These are phyloP conservation scores for Periplaneta americana DNA, from an alignment of 1,140 invertebrate genomes.

Conservation along the genomic window DNA sequence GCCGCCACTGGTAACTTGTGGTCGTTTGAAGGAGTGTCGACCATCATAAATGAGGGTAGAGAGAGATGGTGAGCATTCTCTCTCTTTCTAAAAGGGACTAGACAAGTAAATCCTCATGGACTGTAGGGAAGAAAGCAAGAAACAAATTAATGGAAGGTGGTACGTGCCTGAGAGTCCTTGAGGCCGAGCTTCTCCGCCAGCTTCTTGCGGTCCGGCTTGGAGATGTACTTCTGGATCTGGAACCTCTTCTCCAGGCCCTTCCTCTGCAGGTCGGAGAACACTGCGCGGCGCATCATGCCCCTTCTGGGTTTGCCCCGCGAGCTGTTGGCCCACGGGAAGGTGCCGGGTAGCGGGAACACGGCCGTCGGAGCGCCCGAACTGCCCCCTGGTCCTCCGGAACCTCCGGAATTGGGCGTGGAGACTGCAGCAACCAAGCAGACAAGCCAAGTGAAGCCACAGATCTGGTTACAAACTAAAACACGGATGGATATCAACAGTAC, in stretches of 20 bases:
- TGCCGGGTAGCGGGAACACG: slow-evolving; percentile 59
- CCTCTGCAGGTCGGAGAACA: slow-evolving; percentile 88
- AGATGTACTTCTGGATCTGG: slow-evolving; percentile 97
- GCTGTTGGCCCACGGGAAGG: slow-evolving; percentile 75
- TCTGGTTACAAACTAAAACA: too few species aligned
- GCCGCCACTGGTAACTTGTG: too few species aligned
- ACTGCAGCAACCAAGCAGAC: neutral
- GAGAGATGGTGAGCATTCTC: too few species aligned
- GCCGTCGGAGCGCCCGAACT: slow-evolving; percentile 23
- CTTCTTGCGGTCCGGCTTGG: slow-evolving; percentile 94
- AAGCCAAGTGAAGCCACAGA: too few species aligned
- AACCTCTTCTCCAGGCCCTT: slow-evolving; percentile 93
- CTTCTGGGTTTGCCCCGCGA: slow-evolving; percentile 76
- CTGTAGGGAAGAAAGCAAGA: neutral
- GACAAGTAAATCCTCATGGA: too few species aligned
- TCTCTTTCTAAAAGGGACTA: too few species aligned
- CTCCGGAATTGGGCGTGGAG: slow-evolving; percentile 4
- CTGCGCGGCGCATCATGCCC: slow-evolving; percentile 91
- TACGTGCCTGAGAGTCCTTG: slow-evolving; percentile 88
- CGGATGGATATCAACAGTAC: too few species aligned
- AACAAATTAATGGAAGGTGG: neutral
- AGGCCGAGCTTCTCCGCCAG: slow-evolving; percentile 91
- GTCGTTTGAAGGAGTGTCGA: too few species aligned
- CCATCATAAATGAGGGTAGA: too few species aligned
- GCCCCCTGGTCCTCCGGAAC: slow-evolving; percentile 28